Base-by-base conservation (phyloP, 2,113 vertebrate species). In the Marmota monax region DNA sequence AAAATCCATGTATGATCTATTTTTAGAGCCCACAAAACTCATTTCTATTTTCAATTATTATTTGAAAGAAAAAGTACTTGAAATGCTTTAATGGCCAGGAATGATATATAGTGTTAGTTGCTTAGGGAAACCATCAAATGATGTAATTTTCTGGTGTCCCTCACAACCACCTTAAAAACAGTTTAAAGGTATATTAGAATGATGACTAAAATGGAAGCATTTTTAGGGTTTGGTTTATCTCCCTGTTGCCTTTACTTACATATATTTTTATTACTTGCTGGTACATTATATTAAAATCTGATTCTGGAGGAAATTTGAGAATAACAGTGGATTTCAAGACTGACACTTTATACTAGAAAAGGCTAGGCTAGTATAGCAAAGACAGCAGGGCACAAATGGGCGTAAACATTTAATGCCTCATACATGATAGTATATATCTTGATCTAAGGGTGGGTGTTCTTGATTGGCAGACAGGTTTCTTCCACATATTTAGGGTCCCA, bases 1-100 rank as follows among this genome's bases (percentile, higher is more conserved):
- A 94, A 91, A 89, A 84, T 72, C 23, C 29, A 80, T 69, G 10
- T 73, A 67, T 32, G 74, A 77, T 51, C 93, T 82, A 79, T 51
- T 84, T 85, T 80, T 85, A 95, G 34, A 87, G 42, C 29, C 39
- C 73, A 69, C 2, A 92, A 67, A 27, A 76, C 20, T 45, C 85
- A 17, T 88, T 6, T 88, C 32, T 95, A 96, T 85, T 86, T 78
- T 95, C 17, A 92, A 39, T 92, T 90, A 90, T 79, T 76, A 42
- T 67, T 88, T 76, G n/a, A 97, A 97, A 94, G 63, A 84, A 90
- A 84, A 96, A 96, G 53, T 25, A 51, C 58, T 65, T 73, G 61
- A 89, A 95, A 76, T 76, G 32, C 78, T 90, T 93, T 88, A 94
- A 79, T 82, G 85, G 82, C 13, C 51, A 78, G 58, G 34, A 84